Evolutionary conservation across 2,888 invertebrate genomes (phyloP).

Genomic region (Hermaeophaga mercurialis): DNA sequence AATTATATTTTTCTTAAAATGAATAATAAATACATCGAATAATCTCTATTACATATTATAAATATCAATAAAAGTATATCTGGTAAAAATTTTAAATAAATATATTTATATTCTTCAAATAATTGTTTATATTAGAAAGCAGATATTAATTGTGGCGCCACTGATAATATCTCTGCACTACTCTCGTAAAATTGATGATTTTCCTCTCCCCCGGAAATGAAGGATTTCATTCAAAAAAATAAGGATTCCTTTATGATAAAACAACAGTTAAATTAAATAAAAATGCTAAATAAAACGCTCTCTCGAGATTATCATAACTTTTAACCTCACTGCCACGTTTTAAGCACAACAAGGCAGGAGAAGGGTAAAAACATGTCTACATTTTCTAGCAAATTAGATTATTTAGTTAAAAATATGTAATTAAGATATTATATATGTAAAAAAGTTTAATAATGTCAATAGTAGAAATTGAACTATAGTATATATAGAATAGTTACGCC

Average conservation of each 20-base stretch:
- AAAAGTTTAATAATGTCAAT: too few relatives aligned
- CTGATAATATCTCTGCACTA: conserved; percentile 35
- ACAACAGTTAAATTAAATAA: conserved; percentile 57
- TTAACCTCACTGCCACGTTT: conserved; percentile 14
- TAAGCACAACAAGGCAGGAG: background rate
- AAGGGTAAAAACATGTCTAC: background rate
- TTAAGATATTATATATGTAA: too few relatives aligned
- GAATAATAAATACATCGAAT: too few relatives aligned
- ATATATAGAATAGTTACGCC: too few relatives aligned
- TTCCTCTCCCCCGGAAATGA: conserved; percentile 41
- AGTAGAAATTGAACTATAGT: too few relatives aligned
- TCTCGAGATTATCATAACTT: conserved; percentile 54
- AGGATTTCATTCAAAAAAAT: conserved; percentile 58
- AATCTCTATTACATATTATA: too few relatives aligned
- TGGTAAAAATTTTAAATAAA: too few relatives aligned
- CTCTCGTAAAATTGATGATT: conserved; percentile 48
- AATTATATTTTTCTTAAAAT: too few relatives aligned
- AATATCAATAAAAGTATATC: too few relatives aligned
- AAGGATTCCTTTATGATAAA: conserved; percentile 58
- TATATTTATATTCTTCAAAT: too few relatives aligned
- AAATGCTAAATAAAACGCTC: conserved; percentile 58
- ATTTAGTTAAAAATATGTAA: too few relatives aligned
- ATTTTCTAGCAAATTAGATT: background rate
- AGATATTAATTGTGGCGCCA: conserved; percentile 7
- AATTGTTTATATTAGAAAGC: too few relatives aligned